These are phyloP conservation scores for Nasalis larvatus DNA, from an alignment of 2,113 vertebrate species.

Conservation along the genomic window DNA sequence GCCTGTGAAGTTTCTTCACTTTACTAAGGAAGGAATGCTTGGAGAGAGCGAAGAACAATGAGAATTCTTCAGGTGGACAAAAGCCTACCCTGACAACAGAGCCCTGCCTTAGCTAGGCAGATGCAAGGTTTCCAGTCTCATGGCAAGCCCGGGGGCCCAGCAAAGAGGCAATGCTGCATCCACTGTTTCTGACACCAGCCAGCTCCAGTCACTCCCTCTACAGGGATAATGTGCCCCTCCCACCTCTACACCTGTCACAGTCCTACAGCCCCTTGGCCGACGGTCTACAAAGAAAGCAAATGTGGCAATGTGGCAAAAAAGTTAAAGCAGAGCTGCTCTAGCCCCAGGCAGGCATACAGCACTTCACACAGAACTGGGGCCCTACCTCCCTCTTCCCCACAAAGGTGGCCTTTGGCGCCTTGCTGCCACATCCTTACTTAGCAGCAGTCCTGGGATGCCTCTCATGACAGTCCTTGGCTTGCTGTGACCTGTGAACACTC, in stretches of 20 bases:
- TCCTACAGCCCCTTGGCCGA: not conserved
- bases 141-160: not conserved
- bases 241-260: not conserved
- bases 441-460: not conserved
- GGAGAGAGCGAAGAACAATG: not conserved
- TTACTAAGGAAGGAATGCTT: not conserved
- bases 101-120: not conserved
- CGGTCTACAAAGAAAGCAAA: not conserved
- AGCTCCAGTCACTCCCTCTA: not conserved
- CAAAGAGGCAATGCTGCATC: not conserved
- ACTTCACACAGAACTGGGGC: not conserved
- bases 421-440: rapidly evolving
- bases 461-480: not conserved
- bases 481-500: not conserved
- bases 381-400: not conserved
- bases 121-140: rapidly evolving
- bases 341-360: too few relatives aligned
- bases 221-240: not conserved
- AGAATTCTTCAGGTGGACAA: not conserved
- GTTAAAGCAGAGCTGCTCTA: not conserved
- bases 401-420: not conserved
- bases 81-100: not conserved
- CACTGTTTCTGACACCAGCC: not conserved
- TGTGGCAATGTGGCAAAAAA: not conserved
- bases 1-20: not conserved